These are phyloP conservation scores for Ectemnius continuus DNA, from an alignment of 2,888 invertebrate genomes.

Conservation along the genomic window DNA sequence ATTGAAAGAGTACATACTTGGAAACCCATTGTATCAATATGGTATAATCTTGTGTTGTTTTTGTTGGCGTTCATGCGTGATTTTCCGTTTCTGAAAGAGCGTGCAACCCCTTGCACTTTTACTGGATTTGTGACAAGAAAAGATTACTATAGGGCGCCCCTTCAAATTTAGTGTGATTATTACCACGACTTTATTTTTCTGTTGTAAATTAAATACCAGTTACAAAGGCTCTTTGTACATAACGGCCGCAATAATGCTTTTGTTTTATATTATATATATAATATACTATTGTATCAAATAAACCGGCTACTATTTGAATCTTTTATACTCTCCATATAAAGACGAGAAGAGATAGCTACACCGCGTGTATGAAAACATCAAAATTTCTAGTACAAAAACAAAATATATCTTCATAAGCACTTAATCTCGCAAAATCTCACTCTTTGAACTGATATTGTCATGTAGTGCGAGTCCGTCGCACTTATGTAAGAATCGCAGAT, in stretches of 20 bases:
- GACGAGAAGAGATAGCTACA: constrained; percentile 46
- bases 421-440: constrained; percentile 2
- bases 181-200: constrained; percentile 73
- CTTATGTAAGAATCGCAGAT: neutral
- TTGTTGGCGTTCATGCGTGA: neutral
- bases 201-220: constrained; percentile 76
- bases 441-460: neutral
- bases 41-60: constrained; percentile 9
- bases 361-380: neutral
- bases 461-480: neutral
- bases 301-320: constrained; percentile 71
- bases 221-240: constrained; percentile 78
- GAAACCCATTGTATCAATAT: neutral
- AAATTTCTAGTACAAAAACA: constrained; percentile 15
- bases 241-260: constrained; percentile 75
- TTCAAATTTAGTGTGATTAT: constrained; percentile 53
- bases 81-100: neutral
- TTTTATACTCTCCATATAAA: constrained; percentile 41
- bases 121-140: neutral
- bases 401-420: constrained; percentile 12
- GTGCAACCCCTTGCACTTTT: neutral
- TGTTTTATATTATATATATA: constrained; percentile 72
- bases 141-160: constrained; percentile 14
- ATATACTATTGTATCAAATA: constrained; percentile 75
- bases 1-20: constrained; percentile 10